phyloP scores from a whole-genome alignment of 1,140 invertebrate species.

The Samia ricini region DNA sequence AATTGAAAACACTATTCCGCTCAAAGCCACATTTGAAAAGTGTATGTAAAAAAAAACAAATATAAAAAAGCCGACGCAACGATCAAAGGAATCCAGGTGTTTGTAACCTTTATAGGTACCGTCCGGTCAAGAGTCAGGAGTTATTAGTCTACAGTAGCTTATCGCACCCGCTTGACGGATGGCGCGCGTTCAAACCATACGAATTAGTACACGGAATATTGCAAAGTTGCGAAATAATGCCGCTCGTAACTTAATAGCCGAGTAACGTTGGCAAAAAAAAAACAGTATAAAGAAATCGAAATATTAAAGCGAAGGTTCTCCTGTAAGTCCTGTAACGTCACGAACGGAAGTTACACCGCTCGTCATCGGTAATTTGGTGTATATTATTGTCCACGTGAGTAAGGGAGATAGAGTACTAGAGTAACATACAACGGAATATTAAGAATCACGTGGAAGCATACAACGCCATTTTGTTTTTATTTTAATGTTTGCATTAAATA shows the following conservation, averaged over 20 bases:
- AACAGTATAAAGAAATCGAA: no score
- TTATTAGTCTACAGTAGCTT: constrained; percentile 11
- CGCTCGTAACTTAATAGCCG: constrained; percentile 6
- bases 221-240: constrained; percentile 39
- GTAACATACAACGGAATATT: no score
- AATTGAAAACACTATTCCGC: no score
- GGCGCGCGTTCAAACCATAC: constrained; percentile 9
- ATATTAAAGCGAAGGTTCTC: no score
- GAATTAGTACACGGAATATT: constrained; percentile 6
- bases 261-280: constrained; percentile 3
- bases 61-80: background rate
- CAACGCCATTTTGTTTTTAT: no score
- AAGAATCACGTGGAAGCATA: no score
- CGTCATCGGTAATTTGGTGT: no score
- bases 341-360: no score
- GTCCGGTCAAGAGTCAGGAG: constrained; percentile 1
- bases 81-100: constrained; percentile 7
- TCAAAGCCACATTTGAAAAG: background rate
- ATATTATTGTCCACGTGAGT: no score
- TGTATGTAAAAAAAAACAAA: background rate
- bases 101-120: constrained; percentile 6
- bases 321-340: no score
- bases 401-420: no score
- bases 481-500: background rate
- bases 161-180: constrained; percentile 11